Evolutionary conservation across 2,888 invertebrate species (phyloP).

Genomic region (Drosophila quinaria): DNA sequence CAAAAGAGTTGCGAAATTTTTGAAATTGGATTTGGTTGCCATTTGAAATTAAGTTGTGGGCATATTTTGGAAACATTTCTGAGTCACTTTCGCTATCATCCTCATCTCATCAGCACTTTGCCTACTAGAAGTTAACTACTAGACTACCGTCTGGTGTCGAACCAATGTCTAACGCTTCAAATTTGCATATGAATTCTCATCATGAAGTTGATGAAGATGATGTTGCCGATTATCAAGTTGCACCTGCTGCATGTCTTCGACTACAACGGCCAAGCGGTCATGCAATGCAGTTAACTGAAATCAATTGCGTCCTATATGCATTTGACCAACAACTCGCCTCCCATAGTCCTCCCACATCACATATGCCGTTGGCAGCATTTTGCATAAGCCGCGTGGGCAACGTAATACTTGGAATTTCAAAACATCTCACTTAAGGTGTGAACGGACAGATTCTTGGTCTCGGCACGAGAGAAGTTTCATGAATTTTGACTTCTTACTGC

Average conservation of each 20-base stretch:
- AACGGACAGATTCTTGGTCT: background rate
- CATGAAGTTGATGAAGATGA: conserved; percentile 63
- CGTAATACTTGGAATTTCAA: conserved; percentile 31
- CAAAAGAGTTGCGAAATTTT: background rate
- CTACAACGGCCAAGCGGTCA: conserved; percentile 54
- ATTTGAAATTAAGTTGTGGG: conserved; percentile 36
- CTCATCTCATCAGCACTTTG: conserved; percentile 41
- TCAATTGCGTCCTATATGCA: conserved; percentile 56
- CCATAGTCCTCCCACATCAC: background rate
- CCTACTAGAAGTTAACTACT: conserved; percentile 13
- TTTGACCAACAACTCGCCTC: conserved; percentile 36
- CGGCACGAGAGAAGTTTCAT: background rate
- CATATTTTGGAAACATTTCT: conserved; percentile 45
- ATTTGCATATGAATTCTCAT: conserved; percentile 73
- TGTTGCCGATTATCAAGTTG: conserved; percentile 16
- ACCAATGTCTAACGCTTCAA: conserved; percentile 48
- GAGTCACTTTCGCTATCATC: conserved; percentile 33
- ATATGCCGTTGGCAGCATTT: conserved; percentile 30
- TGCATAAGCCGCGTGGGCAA: conserved; percentile 63
- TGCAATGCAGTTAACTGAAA: conserved; percentile 67
- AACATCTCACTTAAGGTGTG: conserved; percentile 43
- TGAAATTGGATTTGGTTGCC: background rate
- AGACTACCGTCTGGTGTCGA: conserved; percentile 5
- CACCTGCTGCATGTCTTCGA: conserved; percentile 41
- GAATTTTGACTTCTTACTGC: no score